Evolutionary conservation across 2,113 vertebrate genomes (phyloP), one percentile per base, ranked within the genome.

Genomic region (Melanerpes formicivorus): DNA sequence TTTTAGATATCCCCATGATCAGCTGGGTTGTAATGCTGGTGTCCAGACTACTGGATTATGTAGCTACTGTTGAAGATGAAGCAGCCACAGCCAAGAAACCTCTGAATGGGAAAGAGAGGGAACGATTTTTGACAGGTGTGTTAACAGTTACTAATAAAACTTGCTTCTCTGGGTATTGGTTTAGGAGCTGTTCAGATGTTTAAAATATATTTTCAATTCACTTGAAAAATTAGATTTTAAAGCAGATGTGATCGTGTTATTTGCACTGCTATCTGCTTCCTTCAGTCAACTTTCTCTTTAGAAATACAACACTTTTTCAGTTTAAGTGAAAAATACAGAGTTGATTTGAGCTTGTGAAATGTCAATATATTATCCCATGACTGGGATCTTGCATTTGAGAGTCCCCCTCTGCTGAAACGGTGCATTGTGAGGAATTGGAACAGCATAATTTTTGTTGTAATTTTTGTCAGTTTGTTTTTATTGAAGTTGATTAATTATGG

Each of bases 11-110:
- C 94, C 99, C 99, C 44, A 99, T 99, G 99, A 99, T 99, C 96
- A 99, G 99, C 93, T 99, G 99, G 99, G 99, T 99, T 63, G 99
- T 99, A 88, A 99, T 99, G 99, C 96, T 99, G 95, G 98, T 99
- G 70, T 99, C 99, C 78, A 98, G 99, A 70, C 97, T 99, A 37
- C 90, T 99, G 93, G 99, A 99, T 97, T 99, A 99, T 26, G 99
- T 99, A 59, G 98, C 99, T 94, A 99, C 98, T 70, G 99, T 99
- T 69, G 99, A 99, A 98, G 99, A 99, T 87, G 99, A 99, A 97
- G 98, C 98, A 67, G 97, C 98, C 37, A 98, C 98, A 66, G 97
- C 98, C 76, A 99, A 99, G 97, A 99, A 99, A 92, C 98, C 98
- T 95, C 97, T 99, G 60, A 98, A 98, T 92, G 98, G 98, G 83